Evolutionary conservation across 2,797 vertebrate genomes (phyloP), one percentile per base, ranked within the genome.

Genomic region (Allenopithecus nigroviridis): DNA sequence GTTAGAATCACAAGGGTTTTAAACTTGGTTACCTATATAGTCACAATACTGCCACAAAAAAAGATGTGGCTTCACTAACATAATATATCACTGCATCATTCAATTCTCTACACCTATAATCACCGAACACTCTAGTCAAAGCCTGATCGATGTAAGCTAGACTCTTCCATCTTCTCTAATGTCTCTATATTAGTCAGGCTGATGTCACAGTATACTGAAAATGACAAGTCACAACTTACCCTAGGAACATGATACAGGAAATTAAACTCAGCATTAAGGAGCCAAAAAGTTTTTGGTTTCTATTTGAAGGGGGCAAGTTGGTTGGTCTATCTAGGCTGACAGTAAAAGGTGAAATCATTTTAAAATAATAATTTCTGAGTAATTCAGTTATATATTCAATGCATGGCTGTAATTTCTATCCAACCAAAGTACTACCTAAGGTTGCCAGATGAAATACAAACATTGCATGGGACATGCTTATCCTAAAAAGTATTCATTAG

Each of bases 271-370:
- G 12, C 64, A 57, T 79, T 70, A 41, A 96, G 22, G 57, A 79
- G 48, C 87, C 78, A 86, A 95, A 89, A 95, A 87, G 74, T 11
- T 78, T 86, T 96, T 76, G 68, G 50, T 81, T 97, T 97, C 93
- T 88, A n/a, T 57, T 79, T 92, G 74, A 84, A 95, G n/a, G 57
- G 13, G 36, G 28, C 57, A 92, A 86, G 36, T 36, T 88, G 17
- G 10, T 80, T 64, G 72, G 30, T 43, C 90, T 97, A 72, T 74
- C 75, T 95, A 89, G 84, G 83, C 46, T 78, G 74, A 86, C 64
- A 79, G 28, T 89, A 30, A 95, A 97, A 96, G 33, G n/a, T 48
- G 85, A 95, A 97, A 91, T 81, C 46, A 93, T 91, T 95, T 87
- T 39, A 72, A 98, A 94, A 94, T 80, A 41, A 93, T 39, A 57